These are phyloP conservation scores for Arothron firmamentum DNA, from an alignment of 2,113 vertebrate species.

Conservation along the genomic window DNA sequence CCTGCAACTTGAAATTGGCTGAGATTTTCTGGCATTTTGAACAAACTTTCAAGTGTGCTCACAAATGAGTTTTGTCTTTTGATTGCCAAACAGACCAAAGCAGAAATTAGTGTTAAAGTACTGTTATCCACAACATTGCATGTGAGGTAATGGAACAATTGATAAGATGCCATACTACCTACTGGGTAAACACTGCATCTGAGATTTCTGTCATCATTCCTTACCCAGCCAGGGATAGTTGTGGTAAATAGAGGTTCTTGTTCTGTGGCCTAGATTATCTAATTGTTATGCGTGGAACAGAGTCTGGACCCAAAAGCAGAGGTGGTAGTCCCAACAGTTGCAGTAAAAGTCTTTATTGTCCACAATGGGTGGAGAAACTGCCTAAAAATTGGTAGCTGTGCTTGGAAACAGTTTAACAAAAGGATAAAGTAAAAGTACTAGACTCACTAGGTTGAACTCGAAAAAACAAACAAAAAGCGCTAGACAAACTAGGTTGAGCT, in stretches of 20 bases:
- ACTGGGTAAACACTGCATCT: constrained; percentile 45
- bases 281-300: too few relatives aligned
- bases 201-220: constrained; percentile 42
- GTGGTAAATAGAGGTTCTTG: constrained; percentile 29
- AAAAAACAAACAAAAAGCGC: too few relatives aligned
- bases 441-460: too few relatives aligned
- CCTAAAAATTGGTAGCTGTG: too few relatives aligned
- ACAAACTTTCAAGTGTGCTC: constrained; percentile 57
- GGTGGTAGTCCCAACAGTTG: too few relatives aligned
- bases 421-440: too few relatives aligned
- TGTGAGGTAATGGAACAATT: constrained; percentile 62
- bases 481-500: too few relatives aligned
- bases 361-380: too few relatives aligned
- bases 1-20: constrained; percentile 29
- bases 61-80: constrained; percentile 47
- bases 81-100: constrained; percentile 25
- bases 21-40: constrained; percentile 33
- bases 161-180: constrained; percentile 33
- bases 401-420: too few relatives aligned
- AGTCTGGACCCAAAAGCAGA: too few relatives aligned
- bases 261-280: constrained; percentile 10
- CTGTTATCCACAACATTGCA: constrained; percentile 59
- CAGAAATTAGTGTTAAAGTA: constrained; percentile 55
- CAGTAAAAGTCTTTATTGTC: too few relatives aligned
- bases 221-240: constrained; percentile 37